Evolutionary conservation across 2,113 vertebrate species (phyloP).

Genomic region (Dasyprocta punctata): DNA sequence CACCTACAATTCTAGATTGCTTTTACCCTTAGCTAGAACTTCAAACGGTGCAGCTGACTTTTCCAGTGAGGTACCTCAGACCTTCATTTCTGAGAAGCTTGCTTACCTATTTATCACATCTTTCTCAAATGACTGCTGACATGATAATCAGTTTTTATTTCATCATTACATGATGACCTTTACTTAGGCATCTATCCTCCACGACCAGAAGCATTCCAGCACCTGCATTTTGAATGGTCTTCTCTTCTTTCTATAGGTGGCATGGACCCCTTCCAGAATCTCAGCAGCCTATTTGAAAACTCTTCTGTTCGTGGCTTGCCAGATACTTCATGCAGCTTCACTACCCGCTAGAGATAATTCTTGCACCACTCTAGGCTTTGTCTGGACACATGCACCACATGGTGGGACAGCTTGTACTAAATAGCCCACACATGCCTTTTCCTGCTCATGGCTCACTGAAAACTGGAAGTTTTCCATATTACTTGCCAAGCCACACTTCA

Average conservation of each 20-base stretch:
- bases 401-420: not conserved
- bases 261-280: not conserved
- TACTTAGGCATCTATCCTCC: not conserved
- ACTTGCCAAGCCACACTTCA: not conserved
- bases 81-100: not conserved
- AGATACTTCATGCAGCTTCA: not conserved
- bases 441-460: not conserved
- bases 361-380: not conserved
- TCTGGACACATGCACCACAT: not conserved
- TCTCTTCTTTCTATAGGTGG: not conserved
- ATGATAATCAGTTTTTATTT: not conserved
- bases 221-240: not conserved
- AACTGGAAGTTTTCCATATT: not conserved
- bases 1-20: not conserved
- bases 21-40: not conserved
- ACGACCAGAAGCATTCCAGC: not conserved
- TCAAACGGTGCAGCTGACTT: not conserved
- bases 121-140: not conserved
- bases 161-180: not conserved
- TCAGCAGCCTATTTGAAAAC: not conserved
- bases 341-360: conserved; percentile 13
- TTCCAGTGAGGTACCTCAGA: conserved; percentile 20
- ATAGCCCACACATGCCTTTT: not conserved
- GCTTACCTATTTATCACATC: not conserved
- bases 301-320: not conserved